A percentile compares a stretch with the other conserved stretches of the same genome.
These are phyloP conservation scores for Cyclopterus lumpus DNA, from an alignment of 2,797 vertebrate species.

Conservation along the genomic window DNA sequence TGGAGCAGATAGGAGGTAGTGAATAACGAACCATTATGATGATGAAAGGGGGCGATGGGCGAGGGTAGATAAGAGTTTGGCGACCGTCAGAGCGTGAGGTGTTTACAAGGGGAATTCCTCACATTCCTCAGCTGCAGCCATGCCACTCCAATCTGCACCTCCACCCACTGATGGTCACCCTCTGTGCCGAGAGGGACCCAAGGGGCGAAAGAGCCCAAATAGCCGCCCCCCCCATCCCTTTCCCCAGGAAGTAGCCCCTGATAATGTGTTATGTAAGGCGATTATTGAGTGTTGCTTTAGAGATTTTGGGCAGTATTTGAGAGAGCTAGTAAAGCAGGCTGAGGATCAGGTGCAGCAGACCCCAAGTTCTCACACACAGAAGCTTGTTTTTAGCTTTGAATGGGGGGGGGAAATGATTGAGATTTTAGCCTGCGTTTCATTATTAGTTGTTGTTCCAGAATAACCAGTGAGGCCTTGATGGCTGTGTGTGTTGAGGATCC, in stretches of 20 bases:
- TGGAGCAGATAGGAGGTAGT: constrained; percentile 48
- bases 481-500: neutral
- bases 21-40: constrained; percentile 66
- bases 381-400: constrained; percentile 9
- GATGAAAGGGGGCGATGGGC: constrained; percentile 71
- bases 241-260: constrained; percentile 5
- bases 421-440: neutral
- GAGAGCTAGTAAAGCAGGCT: constrained; percentile 6
- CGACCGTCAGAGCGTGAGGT: constrained; percentile 72
- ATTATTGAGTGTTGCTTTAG: constrained; percentile 12
- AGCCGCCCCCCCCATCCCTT: constrained; percentile 15
- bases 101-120: constrained; percentile 84
- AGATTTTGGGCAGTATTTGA: constrained; percentile 20
- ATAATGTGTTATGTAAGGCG: constrained; percentile 45
- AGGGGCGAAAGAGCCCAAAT: constrained; percentile 27
- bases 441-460: neutral
- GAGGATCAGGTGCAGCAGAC: neutral
- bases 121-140: constrained; percentile 80
- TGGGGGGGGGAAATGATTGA: neutral
- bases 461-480: neutral
- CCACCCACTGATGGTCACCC: constrained; percentile 70
- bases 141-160: constrained; percentile 76
- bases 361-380: neutral
- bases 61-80: constrained; percentile 75
- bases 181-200: constrained; percentile 57